phyloP scores from a whole-genome alignment of 1,140 invertebrate species.

The Potamilus streckersoni region DNA sequence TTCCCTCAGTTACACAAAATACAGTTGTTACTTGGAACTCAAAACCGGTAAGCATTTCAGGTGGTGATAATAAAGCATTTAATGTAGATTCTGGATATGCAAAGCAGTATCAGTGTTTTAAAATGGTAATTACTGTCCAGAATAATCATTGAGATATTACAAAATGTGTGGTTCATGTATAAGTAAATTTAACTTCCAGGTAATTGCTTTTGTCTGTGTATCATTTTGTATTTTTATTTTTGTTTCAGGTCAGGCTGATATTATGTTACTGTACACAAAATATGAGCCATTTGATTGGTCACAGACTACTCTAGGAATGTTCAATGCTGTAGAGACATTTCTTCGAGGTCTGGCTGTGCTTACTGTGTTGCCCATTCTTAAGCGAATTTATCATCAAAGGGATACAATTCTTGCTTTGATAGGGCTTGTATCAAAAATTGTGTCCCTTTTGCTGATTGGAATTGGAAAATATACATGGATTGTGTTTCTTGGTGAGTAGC shows the following conservation, averaged over 20 bases:
- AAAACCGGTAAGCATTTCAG: neutral
- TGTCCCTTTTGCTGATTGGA: slow-evolving; percentile 61
- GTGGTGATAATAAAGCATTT: neutral
- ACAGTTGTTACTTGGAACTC: too few species aligned
- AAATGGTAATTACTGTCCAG: neutral
- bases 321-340: slow-evolving; percentile 65
- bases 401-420: slow-evolving; percentile 63
- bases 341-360: slow-evolving; percentile 64
- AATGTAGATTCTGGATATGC: neutral
- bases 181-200: neutral
- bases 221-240: slow-evolving; percentile 1
- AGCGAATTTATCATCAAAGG: slow-evolving; percentile 33
- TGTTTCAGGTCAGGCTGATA: slow-evolving; percentile 64
- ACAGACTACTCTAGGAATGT: slow-evolving; percentile 65
- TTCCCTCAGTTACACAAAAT: too few species aligned
- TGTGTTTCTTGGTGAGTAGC: slow-evolving; percentile 63
- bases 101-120: neutral
- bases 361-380: slow-evolving; percentile 56
- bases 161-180: neutral
- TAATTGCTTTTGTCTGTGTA: neutral
- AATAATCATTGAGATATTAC: neutral
- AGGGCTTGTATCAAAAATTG: slow-evolving; percentile 65
- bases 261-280: slow-evolving; percentile 48
- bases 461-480: slow-evolving; percentile 55
- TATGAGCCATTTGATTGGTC: slow-evolving; percentile 61